Conservation (phyloP, 1,140 invertebrate species). For the Anastrepha ludens region DNA sequence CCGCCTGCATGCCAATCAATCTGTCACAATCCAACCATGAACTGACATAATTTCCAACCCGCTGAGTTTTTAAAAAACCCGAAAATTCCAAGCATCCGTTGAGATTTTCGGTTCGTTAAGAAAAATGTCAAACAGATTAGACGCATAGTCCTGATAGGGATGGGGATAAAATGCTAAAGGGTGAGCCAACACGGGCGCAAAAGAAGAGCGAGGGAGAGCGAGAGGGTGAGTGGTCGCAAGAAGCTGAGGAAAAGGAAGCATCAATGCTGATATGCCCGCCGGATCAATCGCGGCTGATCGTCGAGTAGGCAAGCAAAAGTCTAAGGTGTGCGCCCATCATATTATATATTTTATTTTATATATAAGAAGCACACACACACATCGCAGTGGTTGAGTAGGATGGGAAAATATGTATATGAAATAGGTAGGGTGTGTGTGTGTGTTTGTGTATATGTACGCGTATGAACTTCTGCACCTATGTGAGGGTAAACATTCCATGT, state of each 20-base stretch:
- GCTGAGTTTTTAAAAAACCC: not conserved
- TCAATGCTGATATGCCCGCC: not conserved
- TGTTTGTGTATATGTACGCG: not conserved
- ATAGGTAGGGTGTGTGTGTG: not conserved
- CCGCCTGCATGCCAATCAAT: not conserved
- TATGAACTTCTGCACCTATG: not conserved
- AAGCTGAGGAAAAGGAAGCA: constrained; percentile 32
- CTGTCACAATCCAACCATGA: not conserved
- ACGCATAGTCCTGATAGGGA: not conserved
- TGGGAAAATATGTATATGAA: not conserved
- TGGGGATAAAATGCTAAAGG: not conserved
- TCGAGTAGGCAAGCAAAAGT: not conserved
- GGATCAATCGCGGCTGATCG: not conserved
- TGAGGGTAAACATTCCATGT: constrained; percentile 29
- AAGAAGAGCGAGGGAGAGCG: not conserved
- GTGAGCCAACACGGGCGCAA: not conserved
- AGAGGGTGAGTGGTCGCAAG: not conserved
- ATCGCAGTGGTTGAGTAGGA: no score
- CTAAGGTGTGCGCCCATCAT: constrained; percentile 33
- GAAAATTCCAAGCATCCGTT: not conserved
- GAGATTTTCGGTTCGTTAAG: not conserved
- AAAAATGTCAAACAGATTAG: not conserved
- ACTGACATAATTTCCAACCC: not conserved
- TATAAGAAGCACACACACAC: no score
- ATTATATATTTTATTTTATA: no score